Evolutionary conservation across 2,888 invertebrate species (phyloP), one percentile per base, ranked within the genome.

Genomic region (Polymixis flavicincta): DNA sequence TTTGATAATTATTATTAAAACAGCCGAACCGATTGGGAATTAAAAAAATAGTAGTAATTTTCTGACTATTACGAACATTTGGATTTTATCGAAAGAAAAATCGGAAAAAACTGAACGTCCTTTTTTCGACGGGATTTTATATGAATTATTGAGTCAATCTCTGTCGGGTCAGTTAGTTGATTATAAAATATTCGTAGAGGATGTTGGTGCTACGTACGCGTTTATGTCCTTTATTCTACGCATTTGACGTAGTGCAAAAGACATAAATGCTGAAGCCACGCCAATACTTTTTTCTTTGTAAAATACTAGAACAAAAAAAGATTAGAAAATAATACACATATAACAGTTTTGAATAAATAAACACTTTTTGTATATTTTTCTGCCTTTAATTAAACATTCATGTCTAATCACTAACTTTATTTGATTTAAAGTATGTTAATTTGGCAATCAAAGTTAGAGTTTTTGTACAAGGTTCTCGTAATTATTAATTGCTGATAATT

Each of bases 401-500:
- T 61, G 42, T 52, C 14, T 32, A 32, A 74, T 74, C 42, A 79
- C 7, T 6, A 28, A 45, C 0, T 76, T 78, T 63, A 78, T 71
- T 71, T 71, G 25, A 70, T 80, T 76, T 52, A 66, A 70, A 55
- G 45, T 60, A 55, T 82, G 82, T 65, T 82, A 76, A 80, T 76
- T 57, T 25, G 22, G 76, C 48, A 82, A 80, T 77, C 45, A 59
- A 52, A 71, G 45, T 52, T 25, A 48, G 45, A 82, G 63, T 68
- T 59, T 71, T 61, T 67, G n/a, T 19, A 22, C 52, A 78, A 74
- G 64, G 48, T 25, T 79, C 65, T n/a, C 25, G 65, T 63, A 59
- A 74, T 75, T 72, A 82, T 54, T 54, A 72, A 74, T 70, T 63
- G 50, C 45, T 52, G 4, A 59, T 84, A 80, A 84, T 80, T 72